Conservation (phyloP, 2,113 vertebrate genomes). For the Perccottus glenii region DNA sequence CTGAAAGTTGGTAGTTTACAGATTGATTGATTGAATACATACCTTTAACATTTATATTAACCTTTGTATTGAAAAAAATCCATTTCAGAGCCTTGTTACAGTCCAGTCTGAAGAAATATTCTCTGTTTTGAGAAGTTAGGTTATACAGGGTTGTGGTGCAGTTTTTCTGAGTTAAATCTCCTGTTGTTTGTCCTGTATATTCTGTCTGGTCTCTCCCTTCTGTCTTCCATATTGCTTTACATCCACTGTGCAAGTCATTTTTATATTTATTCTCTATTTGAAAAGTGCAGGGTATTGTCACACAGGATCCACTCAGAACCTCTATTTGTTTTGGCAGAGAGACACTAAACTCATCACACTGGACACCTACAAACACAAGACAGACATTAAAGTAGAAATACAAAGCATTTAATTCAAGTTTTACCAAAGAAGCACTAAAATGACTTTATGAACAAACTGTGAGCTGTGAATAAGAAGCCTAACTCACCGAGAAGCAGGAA, state of each 20-base stretch:
- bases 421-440: constrained; percentile 18
- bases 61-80: fast-evolving
- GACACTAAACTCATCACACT: background rate
- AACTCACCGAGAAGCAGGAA: constrained; percentile 33
- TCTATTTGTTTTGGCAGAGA: background rate
- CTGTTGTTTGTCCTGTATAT: background rate
- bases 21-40: background rate
- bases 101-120: constrained; percentile 37
- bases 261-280: fast-evolving
- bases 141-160: constrained; percentile 41
- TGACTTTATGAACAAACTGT: background rate
- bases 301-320: constrained; percentile 45
- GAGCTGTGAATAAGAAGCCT: background rate
- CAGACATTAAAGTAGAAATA: background rate
- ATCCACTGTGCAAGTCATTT: background rate
- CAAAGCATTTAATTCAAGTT: too few species aligned
- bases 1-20: background rate
- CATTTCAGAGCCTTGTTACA: background rate
- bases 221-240: background rate
- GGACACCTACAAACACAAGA: constrained; percentile 16
- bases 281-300: constrained; percentile 51
- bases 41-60: background rate
- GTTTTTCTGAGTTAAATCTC: constrained; percentile 1
- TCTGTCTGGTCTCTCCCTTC: background rate
- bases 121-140: fast-evolving